A percentile compares a stretch with the other conserved stretches of the same genome.
phyloP scores from a whole-genome alignment of 2,888 invertebrate genomes.

The Ophion obscuratus region DNA sequence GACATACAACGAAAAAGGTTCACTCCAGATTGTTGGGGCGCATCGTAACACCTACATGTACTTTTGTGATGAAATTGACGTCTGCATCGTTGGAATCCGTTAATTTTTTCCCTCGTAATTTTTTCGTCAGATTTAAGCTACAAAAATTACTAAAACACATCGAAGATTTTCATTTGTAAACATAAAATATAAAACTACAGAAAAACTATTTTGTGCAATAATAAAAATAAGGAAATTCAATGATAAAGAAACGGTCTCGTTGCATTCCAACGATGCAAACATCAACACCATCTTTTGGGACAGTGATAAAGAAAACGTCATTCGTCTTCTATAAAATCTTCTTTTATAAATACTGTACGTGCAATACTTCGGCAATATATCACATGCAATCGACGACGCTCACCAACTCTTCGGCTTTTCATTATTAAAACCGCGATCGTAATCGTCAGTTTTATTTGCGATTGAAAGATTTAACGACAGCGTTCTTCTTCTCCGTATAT shows the following conservation, averaged over 20 bases:
- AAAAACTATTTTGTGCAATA: no score
- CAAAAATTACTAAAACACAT: no score
- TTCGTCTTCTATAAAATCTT: background rate
- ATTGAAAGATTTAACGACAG: conserved; percentile 6
- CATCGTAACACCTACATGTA: background rate
- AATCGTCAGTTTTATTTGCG: background rate
- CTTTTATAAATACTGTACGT: background rate
- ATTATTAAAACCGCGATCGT: background rate
- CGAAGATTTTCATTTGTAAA: no score
- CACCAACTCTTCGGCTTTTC: background rate
- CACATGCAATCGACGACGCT: background rate
- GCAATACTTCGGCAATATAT: no score
- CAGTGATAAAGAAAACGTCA: background rate
- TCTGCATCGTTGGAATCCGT: no score
- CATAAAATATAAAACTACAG: no score
- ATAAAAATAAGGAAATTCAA: no score
- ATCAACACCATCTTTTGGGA: background rate
- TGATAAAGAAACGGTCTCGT: no score
- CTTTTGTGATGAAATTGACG: background rate
- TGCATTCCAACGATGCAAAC: no score
- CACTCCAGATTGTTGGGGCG: background rate
- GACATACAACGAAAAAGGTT: background rate
- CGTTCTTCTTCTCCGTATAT: conserved; percentile 25
- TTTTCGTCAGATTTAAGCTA: no score
- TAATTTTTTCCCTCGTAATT: no score